A percentile compares a stretch with the other conserved stretches of the same genome.
Conservation (phyloP, 2,113 vertebrate genomes). For the Solenodon paradoxus region DNA sequence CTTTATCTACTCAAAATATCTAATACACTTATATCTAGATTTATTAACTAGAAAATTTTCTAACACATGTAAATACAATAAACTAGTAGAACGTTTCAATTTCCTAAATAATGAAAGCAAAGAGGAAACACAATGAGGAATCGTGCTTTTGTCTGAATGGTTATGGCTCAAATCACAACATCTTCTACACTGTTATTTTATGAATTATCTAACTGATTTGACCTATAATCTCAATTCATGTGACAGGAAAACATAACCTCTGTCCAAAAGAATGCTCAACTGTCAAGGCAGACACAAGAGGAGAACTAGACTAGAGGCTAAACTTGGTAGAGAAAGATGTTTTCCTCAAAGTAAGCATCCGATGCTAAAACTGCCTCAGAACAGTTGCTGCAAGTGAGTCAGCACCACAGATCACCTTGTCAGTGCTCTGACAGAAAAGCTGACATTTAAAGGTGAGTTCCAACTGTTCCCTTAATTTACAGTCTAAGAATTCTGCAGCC, state of each 20-base stretch:
- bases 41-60: not conserved
- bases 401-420: constrained; percentile 40
- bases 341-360: not conserved
- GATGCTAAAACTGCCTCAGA: constrained; percentile 27
- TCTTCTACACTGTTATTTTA: not conserved
- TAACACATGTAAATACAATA: not conserved
- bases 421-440: constrained; percentile 16
- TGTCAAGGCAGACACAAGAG: not conserved
- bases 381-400: constrained; percentile 8
- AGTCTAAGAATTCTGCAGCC: constrained; percentile 39
- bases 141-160: not conserved
- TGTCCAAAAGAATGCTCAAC: not conserved
- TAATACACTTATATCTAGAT: not conserved
- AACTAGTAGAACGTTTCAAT: not conserved
- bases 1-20: not conserved
- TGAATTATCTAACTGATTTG: not conserved
- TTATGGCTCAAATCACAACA: not conserved
- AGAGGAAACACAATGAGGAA: not conserved
- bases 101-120: not conserved
- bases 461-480: constrained; percentile 61
- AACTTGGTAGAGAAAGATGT: not conserved
- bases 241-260: not conserved
- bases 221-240: not conserved
- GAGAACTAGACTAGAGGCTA: not conserved
- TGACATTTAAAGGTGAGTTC: constrained; percentile 60